Conservation (phyloP, 2,888 invertebrate genomes). For the Phengaris alcon region DNA sequence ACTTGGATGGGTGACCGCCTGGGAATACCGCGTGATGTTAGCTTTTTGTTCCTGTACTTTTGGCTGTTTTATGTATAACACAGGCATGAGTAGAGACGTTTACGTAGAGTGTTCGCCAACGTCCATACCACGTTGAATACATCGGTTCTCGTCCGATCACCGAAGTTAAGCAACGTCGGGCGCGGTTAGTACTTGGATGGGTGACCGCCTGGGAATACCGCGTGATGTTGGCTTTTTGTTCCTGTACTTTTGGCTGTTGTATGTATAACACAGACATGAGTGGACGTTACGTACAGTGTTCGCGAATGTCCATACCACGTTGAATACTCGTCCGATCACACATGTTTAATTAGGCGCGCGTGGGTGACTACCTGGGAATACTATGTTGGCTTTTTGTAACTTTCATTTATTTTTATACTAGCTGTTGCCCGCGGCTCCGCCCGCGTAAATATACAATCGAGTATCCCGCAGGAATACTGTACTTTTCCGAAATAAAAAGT, state of each 20-base stretch:
- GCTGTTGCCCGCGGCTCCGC: too few relatives aligned
- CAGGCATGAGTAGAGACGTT: not conserved
- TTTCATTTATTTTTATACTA: too few relatives aligned
- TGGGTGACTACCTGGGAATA: conserved; percentile 46
- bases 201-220: conserved; percentile 41
- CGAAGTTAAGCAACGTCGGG: conserved; percentile 53
- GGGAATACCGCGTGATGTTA: conserved; percentile 33
- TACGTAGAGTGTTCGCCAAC: conserved; percentile 42
- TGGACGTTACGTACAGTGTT: not conserved
- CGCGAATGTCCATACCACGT: conserved; percentile 38
- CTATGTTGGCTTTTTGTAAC: conserved; percentile 29
- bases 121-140: conserved; percentile 71
- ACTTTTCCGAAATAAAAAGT: too few relatives aligned
- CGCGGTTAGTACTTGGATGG: conserved; percentile 62
- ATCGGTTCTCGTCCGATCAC: conserved; percentile 56
- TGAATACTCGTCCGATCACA: conserved; percentile 44
- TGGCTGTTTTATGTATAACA: too few relatives aligned
- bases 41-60: too few relatives aligned
- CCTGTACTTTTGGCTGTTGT: too few relatives aligned
- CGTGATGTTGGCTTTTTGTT: too few relatives aligned
- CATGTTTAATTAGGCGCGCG: too few relatives aligned
- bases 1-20: conserved; percentile 70
- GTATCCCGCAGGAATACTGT: too few relatives aligned
- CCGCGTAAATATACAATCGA: too few relatives aligned
- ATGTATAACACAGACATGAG: not conserved